These are phyloP conservation scores for Acanthopagrus latus DNA, from an alignment of 2,797 vertebrate genomes.

Conservation along the genomic window DNA sequence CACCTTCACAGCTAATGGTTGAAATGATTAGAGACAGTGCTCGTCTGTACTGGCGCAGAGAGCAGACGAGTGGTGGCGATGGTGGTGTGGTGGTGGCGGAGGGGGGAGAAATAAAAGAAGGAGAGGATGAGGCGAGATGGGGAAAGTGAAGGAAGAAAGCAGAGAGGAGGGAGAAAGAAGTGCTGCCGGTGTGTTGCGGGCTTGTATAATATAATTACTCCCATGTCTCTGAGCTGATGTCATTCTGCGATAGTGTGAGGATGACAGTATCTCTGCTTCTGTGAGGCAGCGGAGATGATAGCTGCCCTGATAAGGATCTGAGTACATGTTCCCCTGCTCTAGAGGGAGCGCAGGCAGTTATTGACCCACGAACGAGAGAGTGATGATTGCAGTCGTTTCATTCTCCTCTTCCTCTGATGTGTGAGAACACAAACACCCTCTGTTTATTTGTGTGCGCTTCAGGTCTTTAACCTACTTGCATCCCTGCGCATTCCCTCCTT, in stretches of 20 bases:
- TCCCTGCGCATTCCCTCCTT: conserved; percentile 6
- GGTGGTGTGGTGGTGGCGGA: background rate
- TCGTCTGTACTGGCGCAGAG: conserved; percentile 27
- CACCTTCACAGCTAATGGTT: conserved; percentile 74
- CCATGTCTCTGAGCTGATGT: conserved; percentile 84
- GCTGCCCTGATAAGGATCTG: conserved; percentile 88
- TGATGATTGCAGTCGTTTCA: conserved; percentile 62
- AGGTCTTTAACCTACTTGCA: conserved; percentile 61
- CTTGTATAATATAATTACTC: conserved; percentile 86
- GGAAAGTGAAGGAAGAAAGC: conserved; percentile 25
- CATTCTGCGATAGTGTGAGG: conserved; percentile 80
- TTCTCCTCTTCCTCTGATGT: conserved; percentile 58
- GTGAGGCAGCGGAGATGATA: conserved; percentile 77
- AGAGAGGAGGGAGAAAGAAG: conserved; percentile 26
- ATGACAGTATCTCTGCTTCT: conserved; percentile 79
- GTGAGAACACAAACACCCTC: conserved; percentile 49
- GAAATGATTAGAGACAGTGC: conserved; percentile 67
- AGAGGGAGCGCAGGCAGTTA: conserved; percentile 81
- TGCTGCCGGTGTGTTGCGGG: conserved; percentile 80
- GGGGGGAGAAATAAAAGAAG: conserved; percentile 24
- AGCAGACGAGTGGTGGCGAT: conserved; percentile 23
- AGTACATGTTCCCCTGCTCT: conserved; percentile 83
- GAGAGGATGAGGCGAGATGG: conserved; percentile 12
- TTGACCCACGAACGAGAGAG: conserved; percentile 82
- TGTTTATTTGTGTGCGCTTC: conserved; percentile 48